Conservation (phyloP, 2,888 invertebrate genomes). For the Acleris cristana region DNA sequence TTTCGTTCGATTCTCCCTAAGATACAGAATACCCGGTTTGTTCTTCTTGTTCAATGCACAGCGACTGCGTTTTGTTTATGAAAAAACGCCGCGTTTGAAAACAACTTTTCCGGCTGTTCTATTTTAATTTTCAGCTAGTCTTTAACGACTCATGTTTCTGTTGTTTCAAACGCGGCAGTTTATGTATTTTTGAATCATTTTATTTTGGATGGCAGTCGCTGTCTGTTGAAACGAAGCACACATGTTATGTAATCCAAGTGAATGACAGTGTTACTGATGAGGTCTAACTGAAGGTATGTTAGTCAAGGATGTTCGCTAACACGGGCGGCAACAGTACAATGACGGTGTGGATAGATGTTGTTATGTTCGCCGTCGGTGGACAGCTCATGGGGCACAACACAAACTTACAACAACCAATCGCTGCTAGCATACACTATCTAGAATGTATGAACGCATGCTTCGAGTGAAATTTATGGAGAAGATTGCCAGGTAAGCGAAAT, state of each 20-base stretch:
- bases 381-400: slow-evolving; percentile 56
- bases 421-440: slow-evolving; percentile 64
- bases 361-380: slow-evolving; percentile 54
- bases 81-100: slow-evolving; percentile 7
- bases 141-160: not conserved
- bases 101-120: slow-evolving; percentile 5
- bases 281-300: slow-evolving; percentile 60
- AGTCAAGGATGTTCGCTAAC: slow-evolving; percentile 60
- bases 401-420: slow-evolving; percentile 68
- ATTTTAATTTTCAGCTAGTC: not conserved
- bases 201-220: slow-evolving; percentile 52
- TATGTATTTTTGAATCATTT: slow-evolving; percentile 32
- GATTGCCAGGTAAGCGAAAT: slow-evolving; percentile 58
- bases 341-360: slow-evolving; percentile 58
- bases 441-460: slow-evolving; percentile 63
- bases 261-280: slow-evolving; percentile 70
- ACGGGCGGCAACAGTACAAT: slow-evolving; percentile 47
- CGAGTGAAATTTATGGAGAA: slow-evolving; percentile 47
- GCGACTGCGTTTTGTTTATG: slow-evolving; percentile 52
- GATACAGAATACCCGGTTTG: slow-evolving; percentile 70
- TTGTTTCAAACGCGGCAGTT: slow-evolving; percentile 12
- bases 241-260: slow-evolving; percentile 60
- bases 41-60: slow-evolving; percentile 60
- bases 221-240: slow-evolving; percentile 55
- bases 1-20: slow-evolving; percentile 94